Percentiles rank a stretch among this genome's conserved stretches.
Evolutionary conservation across 2,797 vertebrate species (phyloP).

Genomic region (Sparidentex hasta): DNA sequence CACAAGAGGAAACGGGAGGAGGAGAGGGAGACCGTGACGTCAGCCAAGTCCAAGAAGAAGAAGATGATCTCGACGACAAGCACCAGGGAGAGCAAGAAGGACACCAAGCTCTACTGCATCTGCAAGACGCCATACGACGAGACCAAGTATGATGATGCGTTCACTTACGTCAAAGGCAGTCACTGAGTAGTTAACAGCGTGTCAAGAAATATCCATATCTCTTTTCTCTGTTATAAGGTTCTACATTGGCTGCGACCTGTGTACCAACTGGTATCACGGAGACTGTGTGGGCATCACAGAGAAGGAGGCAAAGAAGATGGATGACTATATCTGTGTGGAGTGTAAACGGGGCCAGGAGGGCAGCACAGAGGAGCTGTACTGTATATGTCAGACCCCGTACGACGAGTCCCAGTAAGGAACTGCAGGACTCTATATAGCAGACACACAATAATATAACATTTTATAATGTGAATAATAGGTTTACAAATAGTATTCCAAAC

Average conservation of each 20-base stretch:
- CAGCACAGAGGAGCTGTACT: slow-evolving; percentile 98
- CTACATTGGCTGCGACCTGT: slow-evolving; percentile 99
- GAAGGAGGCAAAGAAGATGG: slow-evolving; percentile 99
- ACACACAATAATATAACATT: background rate
- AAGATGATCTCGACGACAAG: slow-evolving; percentile 95
- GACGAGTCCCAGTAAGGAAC: slow-evolving; percentile 97
- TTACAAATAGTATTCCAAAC: too few species aligned
- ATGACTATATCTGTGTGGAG: slow-evolving; percentile 99
- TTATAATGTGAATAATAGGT: background rate
- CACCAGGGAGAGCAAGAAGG: slow-evolving; percentile 95
- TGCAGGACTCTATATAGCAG: slow-evolving; percentile 4
- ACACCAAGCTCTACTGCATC: slow-evolving; percentile 97
- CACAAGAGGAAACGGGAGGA: slow-evolving; percentile 96
- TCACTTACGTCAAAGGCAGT: background rate
- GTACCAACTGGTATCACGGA: slow-evolving; percentile 99
- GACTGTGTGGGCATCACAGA: slow-evolving; percentile 98
- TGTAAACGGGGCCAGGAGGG: slow-evolving; percentile 96
- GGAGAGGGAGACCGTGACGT: slow-evolving; percentile 83
- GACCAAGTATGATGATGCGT: slow-evolving; percentile 90
- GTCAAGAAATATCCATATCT: too few species aligned
- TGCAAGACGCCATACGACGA: slow-evolving; percentile 98
- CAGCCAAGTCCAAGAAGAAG: slow-evolving; percentile 95
- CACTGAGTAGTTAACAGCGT: too few species aligned
- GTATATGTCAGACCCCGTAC: slow-evolving; percentile 99
- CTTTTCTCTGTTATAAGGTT: slow-evolving; percentile 84